Evolutionary conservation across 1,140 invertebrate species (phyloP).

Genomic region (Rhyzopertha dominica): DNA sequence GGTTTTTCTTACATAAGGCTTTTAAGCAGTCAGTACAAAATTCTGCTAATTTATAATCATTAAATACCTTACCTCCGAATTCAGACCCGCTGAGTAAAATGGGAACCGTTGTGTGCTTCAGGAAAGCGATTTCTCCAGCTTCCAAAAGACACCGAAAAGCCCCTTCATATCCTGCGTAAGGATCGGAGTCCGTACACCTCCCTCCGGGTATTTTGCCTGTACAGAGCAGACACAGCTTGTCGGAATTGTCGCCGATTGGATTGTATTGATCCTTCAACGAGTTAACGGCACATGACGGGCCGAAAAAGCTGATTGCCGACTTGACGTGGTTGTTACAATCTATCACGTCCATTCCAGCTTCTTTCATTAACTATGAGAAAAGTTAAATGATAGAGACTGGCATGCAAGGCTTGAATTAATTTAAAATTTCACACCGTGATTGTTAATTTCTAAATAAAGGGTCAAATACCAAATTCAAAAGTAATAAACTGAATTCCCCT

Average conservation of each 20-base stretch:
- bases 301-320: conserved; percentile 84
- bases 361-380: conserved; percentile 66
- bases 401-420: too few species aligned
- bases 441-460: too few species aligned
- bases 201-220: conserved; percentile 68
- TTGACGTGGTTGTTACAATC: conserved; percentile 97
- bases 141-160: conserved; percentile 85
- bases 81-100: conserved; percentile 61
- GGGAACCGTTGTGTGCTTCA: conserved; percentile 78
- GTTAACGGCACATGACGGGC: conserved; percentile 88
- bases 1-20: too few species aligned
- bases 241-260: conserved; percentile 79
- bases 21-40: too few species aligned
- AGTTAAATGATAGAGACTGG: too few species aligned
- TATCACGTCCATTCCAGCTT: conserved; percentile 73
- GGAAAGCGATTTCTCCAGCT: conserved; percentile 85
- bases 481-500: too few species aligned
- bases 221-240: conserved; percentile 80
- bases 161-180: conserved; percentile 85
- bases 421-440: too few species aligned
- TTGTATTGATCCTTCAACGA: conserved; percentile 89
- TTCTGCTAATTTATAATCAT: too few species aligned
- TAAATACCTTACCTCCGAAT: conserved; percentile 54
- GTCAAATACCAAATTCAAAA: too few species aligned
- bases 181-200: conserved; percentile 81